Conservation (phyloP, 1,140 invertebrate genomes). For the Ectropis grisescens region DNA sequence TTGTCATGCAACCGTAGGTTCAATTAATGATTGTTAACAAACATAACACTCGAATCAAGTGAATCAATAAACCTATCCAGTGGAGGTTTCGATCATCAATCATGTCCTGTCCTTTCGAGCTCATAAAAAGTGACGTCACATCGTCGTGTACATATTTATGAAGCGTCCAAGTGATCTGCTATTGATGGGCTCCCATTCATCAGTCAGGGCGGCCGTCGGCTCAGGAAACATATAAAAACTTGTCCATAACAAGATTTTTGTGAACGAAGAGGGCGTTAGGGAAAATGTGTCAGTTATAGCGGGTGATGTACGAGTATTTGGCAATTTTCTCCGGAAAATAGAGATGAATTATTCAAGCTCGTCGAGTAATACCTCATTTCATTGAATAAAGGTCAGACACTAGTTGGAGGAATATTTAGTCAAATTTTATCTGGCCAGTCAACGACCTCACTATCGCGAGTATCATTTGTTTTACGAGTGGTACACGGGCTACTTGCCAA, state of each 20-base stretch:
- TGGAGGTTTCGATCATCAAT: slow-evolving; percentile 43
- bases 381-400: no score
- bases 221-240: slow-evolving; percentile 16
- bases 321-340: no score
- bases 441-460: no score
- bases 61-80: slow-evolving; percentile 41
- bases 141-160: slow-evolving; percentile 60
- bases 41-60: slow-evolving; percentile 28
- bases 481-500: no score
- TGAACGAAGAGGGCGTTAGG: slow-evolving; percentile 6
- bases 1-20: no score
- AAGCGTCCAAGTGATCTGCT: slow-evolving; percentile 46
- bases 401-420: no score
- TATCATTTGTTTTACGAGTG: no score
- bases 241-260: slow-evolving; percentile 10
- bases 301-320: no score
- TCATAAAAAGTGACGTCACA: slow-evolving; percentile 51
- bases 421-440: no score
- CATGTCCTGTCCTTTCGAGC: slow-evolving; percentile 41
- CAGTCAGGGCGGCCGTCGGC: slow-evolving; percentile 28
- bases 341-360: no score
- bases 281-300: background rate
- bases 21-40: slow-evolving; percentile 25
- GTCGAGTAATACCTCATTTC: no score
- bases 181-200: slow-evolving; percentile 50